Base-by-base conservation (phyloP, 1,140 invertebrate genomes). In the Sipha flava region DNA sequence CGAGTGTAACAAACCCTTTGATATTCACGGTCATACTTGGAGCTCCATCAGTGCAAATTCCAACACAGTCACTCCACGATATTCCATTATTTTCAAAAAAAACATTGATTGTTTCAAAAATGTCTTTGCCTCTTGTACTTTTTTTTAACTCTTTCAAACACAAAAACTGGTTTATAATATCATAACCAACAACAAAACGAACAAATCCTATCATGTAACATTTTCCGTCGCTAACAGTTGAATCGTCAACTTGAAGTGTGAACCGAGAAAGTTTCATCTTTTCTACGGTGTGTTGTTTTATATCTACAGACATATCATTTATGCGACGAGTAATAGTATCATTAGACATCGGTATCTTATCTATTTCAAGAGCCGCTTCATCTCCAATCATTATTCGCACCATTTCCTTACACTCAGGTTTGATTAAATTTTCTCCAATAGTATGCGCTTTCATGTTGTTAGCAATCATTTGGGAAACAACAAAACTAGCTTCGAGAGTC, bases 401-500 rank as follows among this genome's bases (percentile, higher is more conserved):
- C 82, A 85, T 82, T 79, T 83, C 80, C 77, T 83, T 81, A 81
- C 83, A 81, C 80, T 83, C 83, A 72, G 84, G 83, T 82, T 85
- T 64, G 82, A 86, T 84, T 80, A 85, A 80, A 66, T 85, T 72
- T 79, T 85, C 84, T 80, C 83, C 84, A 82, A 85, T 85, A 72
- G 83, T 85, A 81, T 85, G 82, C 72, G 82, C 21, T 83, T 86
- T 85, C 82, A 81, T 84, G 81, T 80, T 82, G 83, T 84, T 85
- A 57, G 85, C 83, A 29, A 84, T 81, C 72, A 80, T 77, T 64
- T 81, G 81, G 57, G 83, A 77, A 43, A 84, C 82, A 64, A 83
- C 79, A 81, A 81, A 85, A 73, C 81, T 83, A 66, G 83, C 83
- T 82, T 82, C 79, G 70, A 83, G 80, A 79, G 81, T 80, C 79